Conservation (phyloP, 2,797 vertebrate species). For the Eospalax fontanierii region DNA sequence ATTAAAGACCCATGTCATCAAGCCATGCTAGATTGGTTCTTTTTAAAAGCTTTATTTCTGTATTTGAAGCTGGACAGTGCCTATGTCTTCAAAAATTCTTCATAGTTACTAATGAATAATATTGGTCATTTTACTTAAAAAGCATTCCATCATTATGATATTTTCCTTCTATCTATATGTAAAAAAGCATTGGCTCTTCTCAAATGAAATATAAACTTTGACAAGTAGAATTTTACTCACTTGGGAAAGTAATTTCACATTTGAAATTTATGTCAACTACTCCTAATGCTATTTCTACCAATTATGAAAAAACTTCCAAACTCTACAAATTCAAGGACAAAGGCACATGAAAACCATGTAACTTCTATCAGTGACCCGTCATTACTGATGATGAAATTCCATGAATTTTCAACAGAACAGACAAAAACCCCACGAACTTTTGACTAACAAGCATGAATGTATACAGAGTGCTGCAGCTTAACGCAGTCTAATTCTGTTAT, state of each 20-base stretch:
- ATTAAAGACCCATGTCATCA: too few relatives aligned
- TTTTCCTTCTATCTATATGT: neutral
- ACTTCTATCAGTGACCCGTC: neutral
- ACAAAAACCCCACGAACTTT: neutral
- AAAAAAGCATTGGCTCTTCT: neutral
- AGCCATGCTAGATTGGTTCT: neutral
- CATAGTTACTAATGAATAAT: neutral
- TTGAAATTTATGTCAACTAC: constrained; percentile 38
- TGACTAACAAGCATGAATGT: constrained; percentile 4
- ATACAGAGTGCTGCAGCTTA: neutral
- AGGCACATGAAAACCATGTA: neutral
- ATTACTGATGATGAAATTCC: constrained; percentile 10
- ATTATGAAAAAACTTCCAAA: constrained; percentile 10
- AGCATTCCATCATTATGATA: constrained; percentile 16
- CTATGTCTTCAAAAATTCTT: constrained; percentile 50
- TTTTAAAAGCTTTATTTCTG: constrained; percentile 39
- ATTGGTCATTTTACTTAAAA: constrained; percentile 52
- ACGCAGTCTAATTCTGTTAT: neutral
- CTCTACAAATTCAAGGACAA: constrained; percentile 50
- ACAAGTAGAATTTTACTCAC: constrained; percentile 36
- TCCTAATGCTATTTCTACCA: constrained; percentile 11
- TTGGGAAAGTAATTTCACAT: constrained; percentile 61
- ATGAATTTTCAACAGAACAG: constrained; percentile 19
- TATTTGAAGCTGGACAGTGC: neutral
- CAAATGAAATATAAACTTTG: constrained; percentile 5